Base-by-base conservation (phyloP, 2,113 vertebrate genomes). In the Xenotilapia caudafasciata region DNA sequence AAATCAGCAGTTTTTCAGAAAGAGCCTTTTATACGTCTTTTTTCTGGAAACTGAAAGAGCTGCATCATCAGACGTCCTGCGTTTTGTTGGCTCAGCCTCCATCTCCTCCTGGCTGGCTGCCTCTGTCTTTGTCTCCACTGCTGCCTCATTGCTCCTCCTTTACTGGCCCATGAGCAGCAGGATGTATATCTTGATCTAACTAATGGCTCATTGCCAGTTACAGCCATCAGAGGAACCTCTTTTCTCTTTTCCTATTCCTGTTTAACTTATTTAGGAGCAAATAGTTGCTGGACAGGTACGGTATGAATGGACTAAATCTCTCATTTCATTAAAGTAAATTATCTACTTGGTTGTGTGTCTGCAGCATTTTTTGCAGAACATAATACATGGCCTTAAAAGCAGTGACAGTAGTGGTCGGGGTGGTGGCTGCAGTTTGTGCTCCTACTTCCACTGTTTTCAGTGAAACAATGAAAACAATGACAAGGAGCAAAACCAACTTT, bases 151-250 rank as follows among this genome's bases (percentile, higher is more conserved):
- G 51, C 87, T 83, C 51, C 51, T 65, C 79, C n/a, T 65, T 19
- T 8, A 17, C 81, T 58, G 54, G 79, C 86, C 79, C 54, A 28
- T 17, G 79, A 56, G 70, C 82, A 77, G 81, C 83, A 84, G 83
- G 83, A 84, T 88, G 75, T 65, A 84, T 21, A 73, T 84, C 58
- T 83, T 47, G 17, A 8, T 80, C 81, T 84, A 88, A 86, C 31
- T 86, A 75, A 88, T 86, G 75, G 85, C 80, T 90, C 65, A 56
- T 28, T 82, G 83, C 82, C 87, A 88, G 38, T 85, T 42, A 28
- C 2, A 21, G 45, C 77, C 35, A 54, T 54, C 15, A 80, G 49
- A 84, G 11, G 42, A 83, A 65, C 10, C 23, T 68, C 55, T 40
- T 75, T 38, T 65, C 19, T 33, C 79, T 38, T 51, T 8, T 10